phyloP scores from a whole-genome alignment of 2,113 vertebrate genomes.

The Damaliscus lunatus region DNA sequence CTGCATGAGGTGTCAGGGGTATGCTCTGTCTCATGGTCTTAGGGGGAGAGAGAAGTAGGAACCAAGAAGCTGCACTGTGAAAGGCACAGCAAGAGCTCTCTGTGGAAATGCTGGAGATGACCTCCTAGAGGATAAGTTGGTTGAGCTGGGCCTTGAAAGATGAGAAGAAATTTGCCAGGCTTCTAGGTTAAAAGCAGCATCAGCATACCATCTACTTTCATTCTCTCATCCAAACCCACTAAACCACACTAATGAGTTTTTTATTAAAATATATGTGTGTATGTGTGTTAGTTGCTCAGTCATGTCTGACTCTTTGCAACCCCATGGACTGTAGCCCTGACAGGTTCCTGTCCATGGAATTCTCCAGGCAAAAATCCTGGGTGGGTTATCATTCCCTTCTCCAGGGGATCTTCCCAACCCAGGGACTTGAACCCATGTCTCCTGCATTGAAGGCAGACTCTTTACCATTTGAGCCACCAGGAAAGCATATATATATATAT shows the following conservation, averaged over 20 bases:
- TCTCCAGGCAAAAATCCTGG: background rate
- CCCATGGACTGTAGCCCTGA: background rate
- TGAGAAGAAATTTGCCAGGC: background rate
- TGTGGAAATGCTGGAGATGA: background rate
- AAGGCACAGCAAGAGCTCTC: background rate
- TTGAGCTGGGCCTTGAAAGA: background rate
- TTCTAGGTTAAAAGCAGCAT: background rate
- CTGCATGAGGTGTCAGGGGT: too few relatives aligned
- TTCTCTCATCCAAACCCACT: background rate
- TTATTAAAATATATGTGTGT: background rate
- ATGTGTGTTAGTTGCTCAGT: background rate
- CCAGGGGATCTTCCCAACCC: background rate
- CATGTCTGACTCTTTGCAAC: background rate
- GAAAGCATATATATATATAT: background rate
- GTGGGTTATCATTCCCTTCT: background rate
- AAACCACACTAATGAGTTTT: background rate
- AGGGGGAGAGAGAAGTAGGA: background rate
- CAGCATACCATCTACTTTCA: background rate
- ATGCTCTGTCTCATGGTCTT: background rate
- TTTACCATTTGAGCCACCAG: background rate
- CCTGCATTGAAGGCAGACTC: background rate
- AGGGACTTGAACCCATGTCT: background rate
- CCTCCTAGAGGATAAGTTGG: background rate
- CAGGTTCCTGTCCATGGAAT: background rate
- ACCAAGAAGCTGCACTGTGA: background rate